Evolutionary conservation across 2,888 invertebrate species (phyloP).

Genomic region (Drosophila koepferae): DNA sequence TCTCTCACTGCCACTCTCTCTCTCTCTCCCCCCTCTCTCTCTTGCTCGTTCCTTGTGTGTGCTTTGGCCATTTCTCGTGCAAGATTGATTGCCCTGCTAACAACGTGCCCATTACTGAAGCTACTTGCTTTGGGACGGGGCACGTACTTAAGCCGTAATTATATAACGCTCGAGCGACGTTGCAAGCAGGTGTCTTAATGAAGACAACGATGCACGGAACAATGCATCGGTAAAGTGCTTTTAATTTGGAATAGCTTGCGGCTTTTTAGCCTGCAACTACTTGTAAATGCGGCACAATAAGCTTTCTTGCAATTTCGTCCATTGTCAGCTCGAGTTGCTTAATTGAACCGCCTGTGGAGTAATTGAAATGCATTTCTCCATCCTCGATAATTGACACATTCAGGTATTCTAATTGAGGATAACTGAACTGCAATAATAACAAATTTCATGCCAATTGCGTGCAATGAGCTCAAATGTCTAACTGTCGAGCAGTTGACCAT

Average conservation of each 20-base stretch:
- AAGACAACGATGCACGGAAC: slow-evolving; percentile 30
- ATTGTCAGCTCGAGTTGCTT: slow-evolving; percentile 9
- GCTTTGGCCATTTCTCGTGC: slow-evolving; percentile 45
- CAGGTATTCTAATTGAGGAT: background rate
- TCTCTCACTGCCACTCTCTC: background rate
- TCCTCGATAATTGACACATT: slow-evolving; percentile 20
- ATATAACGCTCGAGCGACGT: slow-evolving; percentile 6
- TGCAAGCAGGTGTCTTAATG: slow-evolving; percentile 29
- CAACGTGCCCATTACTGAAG: slow-evolving; percentile 27
- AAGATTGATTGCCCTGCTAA: slow-evolving; percentile 62
- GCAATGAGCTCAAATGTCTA: background rate
- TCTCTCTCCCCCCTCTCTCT: background rate
- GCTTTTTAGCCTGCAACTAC: slow-evolving; percentile 22
- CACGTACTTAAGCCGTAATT: slow-evolving; percentile 39
- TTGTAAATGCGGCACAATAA: slow-evolving; percentile 1
- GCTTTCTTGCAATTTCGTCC: background rate
- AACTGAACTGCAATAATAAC: slow-evolving; percentile 22
- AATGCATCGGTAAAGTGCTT: slow-evolving; percentile 25
- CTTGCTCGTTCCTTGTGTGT: background rate
- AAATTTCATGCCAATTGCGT: slow-evolving; percentile 4
- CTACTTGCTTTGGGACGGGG: slow-evolving; percentile 16
- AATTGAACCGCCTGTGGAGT: slow-evolving; percentile 13
- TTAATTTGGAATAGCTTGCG: slow-evolving; percentile 31
- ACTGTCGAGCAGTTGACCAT: background rate
- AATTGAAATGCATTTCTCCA: slow-evolving; percentile 16